phyloP scores from a whole-genome alignment of 2,797 vertebrate genomes.

The Urophycis tenuis region DNA sequence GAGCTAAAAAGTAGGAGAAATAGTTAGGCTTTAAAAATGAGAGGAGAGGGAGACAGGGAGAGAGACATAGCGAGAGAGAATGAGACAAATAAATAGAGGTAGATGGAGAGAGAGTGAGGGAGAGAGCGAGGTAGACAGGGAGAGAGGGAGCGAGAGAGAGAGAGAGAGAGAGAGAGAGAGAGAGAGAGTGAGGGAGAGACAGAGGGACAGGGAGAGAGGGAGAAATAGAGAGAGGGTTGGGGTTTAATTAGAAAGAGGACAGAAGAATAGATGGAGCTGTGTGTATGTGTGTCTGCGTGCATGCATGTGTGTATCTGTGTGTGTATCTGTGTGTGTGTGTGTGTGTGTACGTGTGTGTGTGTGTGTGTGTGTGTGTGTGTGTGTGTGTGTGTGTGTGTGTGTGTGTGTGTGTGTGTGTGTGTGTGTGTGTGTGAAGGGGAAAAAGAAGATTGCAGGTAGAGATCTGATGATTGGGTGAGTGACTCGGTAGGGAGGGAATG shows the following conservation, averaged over 20 bases:
- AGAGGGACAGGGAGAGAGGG: conserved; percentile 13
- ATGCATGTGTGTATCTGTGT: no score
- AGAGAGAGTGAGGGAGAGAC: conserved; percentile 26
- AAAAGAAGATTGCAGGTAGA: background rate
- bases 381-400: conserved; percentile 29
- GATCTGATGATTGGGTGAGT: background rate
- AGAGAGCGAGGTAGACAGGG: no score
- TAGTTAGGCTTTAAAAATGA: conserved; percentile 10
- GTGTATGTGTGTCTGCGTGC: conserved; percentile 28
- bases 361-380: background rate
- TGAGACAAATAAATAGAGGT: no score
- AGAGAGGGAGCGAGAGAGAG: no score
- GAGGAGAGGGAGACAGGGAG: background rate
- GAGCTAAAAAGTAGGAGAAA: background rate
- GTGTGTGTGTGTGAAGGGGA: conserved; percentile 27
- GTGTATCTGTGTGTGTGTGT: no score
- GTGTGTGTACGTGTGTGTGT: background rate
- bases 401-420: no score
- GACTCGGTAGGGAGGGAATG: no score
- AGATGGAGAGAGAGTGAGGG: no score
- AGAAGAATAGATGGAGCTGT: background rate
- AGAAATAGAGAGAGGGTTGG: background rate
- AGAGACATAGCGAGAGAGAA: background rate
- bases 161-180: conserved; percentile 11
- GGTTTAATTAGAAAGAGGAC: background rate